Evolutionary conservation across 2,113 vertebrate species (phyloP).

Genomic region (Lagopus leucura): DNA sequence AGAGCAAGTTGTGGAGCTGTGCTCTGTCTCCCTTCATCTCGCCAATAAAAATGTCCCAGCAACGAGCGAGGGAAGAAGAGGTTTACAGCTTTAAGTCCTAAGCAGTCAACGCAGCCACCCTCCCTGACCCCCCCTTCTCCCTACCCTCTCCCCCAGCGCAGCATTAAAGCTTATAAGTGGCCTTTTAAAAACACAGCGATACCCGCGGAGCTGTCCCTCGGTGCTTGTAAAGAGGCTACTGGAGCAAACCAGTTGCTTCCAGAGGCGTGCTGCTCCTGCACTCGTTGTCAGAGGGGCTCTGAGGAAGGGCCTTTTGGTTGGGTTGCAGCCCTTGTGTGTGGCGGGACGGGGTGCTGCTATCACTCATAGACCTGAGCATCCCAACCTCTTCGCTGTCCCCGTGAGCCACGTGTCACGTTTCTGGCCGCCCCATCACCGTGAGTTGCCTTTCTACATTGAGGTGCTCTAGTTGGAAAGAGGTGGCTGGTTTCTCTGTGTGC

Average conservation of each 20-base stretch:
- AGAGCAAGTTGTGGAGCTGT: constrained; percentile 78
- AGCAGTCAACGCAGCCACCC: constrained; percentile 63
- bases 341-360: not conserved
- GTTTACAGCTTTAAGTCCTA: constrained; percentile 77
- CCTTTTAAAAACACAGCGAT: constrained; percentile 66
- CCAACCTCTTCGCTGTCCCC: not conserved
- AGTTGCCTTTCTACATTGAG: not conserved
- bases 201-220: constrained; percentile 31
- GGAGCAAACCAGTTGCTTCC: constrained; percentile 52
- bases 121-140: constrained; percentile 39
- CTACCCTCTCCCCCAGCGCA: not conserved
- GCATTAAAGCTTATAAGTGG: constrained; percentile 40
- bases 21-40: constrained; percentile 80
- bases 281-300: not conserved
- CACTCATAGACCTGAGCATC: accelerated
- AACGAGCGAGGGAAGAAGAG: constrained; percentile 62
- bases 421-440: accelerated
- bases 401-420: accelerated
- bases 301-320: not conserved
- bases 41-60: constrained; percentile 79
- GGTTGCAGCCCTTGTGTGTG: not conserved
- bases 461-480: not conserved
- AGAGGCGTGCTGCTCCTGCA: not conserved
- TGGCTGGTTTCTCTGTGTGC: accelerated
- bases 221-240: constrained; percentile 61